Evolutionary conservation across 2,113 vertebrate genomes (phyloP), one percentile per base, ranked within the genome.

Genomic region (Phoxinus phoxinus): DNA sequence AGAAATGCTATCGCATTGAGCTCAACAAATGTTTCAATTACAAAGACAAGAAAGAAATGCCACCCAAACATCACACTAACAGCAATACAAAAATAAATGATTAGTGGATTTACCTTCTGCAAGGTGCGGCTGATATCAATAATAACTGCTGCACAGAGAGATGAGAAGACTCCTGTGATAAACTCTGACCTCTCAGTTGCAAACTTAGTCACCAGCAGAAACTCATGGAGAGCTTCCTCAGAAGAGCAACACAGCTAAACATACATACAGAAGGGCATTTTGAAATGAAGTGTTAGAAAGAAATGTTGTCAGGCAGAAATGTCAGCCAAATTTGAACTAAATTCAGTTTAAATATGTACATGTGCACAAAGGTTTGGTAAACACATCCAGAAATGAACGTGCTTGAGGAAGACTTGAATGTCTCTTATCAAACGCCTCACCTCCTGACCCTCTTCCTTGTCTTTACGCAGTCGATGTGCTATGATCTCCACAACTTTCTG

Each of bases 401-500:
- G 21, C 56, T 58, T 46, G 21, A 81, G 37, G 35, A 48, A 25
- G n/a, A 35, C 6, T 23, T 13, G 2, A 46, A 46, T 0, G 2
- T 11, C 3, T 35, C n/a, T 27, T 46, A 25, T 48, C n/a, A 87
- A 21, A 86, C 6, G 21, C 3, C 72, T 23, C 93, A 98, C 98
- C 96, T 92, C 93, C 78, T 95, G 90, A 21, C 95, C 96, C 90
- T 96, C 94, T 81, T 97, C 94, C 0, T 90, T 94, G 12, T 96
- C 90, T 84, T 94, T 96, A 86, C 90, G 94, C 21, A 98, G 93
- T 46, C 73, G 89, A 2, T 85, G 48, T 6, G 95, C 95, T 48
- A 97, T 84, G 44, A 95, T 92, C 91, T 98, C 96, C 74, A 99
- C 88, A 85, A 96, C 91, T 88, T 96, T 97, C 91, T 99, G 96